Evolutionary conservation across 1,140 invertebrate species (phyloP), one percentile per base, ranked within the genome.

Genomic region (Drosophila leontia): DNA sequence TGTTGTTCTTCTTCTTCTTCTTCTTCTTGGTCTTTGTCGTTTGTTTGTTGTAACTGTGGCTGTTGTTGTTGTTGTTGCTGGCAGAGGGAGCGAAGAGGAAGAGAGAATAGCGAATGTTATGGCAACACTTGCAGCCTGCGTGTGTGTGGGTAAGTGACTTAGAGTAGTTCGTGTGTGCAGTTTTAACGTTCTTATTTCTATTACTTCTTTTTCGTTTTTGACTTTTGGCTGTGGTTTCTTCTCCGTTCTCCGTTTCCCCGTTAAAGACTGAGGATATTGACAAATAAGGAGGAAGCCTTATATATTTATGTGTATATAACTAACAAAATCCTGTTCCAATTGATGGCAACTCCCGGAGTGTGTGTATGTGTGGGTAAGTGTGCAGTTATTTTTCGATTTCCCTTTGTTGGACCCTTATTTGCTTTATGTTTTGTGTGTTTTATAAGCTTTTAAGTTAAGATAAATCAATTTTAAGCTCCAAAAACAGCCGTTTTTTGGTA

Each of bases 71-170:
- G 34, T 50, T 68, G 62, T 42, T 67, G 65, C 56, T 61, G 62
- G 29, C 62, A 61, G 34, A 53, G 32, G 32, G 51, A 55, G 61
- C 53, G 35, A 71, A 71, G 23, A 48, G 47, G 35, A 71, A 71
- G 23, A 48, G 47, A 23, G 44, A 45, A 45, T 23, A 45, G 44
- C 44, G 47, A 48, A 48, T 48, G 82, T 85, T 85, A 85, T 85
- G 82, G 72, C 82, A 84, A 84, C 82, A 78, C 65, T 65, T 34
- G 51, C 42, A 60, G 41, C 44, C 50, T 58, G 53, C 68, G 72
- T 44, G 70, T 69, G 77, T 74, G 48, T 80, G 53, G 59, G 81
- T 77, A 50, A 83, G 80, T 79, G 53, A 37, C 34, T 56, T 19
- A 5, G 34, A 56, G 53, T n/a, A 26, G 35, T 39, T 23, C n/a